These are phyloP conservation scores for Apodemia zela DNA, from an alignment of 2,888 invertebrate genomes.

Conservation along the genomic window DNA sequence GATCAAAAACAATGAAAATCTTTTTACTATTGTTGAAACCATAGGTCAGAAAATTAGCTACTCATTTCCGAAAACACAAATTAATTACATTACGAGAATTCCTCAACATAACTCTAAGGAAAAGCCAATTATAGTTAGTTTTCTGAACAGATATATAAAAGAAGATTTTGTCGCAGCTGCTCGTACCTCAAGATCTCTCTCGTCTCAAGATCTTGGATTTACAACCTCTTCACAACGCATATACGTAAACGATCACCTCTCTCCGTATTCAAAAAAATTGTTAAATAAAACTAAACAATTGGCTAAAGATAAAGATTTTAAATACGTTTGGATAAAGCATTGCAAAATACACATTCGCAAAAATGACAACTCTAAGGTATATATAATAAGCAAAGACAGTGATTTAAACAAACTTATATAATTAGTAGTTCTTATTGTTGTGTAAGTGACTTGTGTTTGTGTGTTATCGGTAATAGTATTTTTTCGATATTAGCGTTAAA, in stretches of 20 bases:
- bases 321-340: conserved; percentile 12
- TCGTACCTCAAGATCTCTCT: neutral
- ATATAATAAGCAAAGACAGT: conserved; percentile 11
- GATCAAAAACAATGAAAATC: neutral
- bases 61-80: neutral
- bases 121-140: conserved; percentile 9
- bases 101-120: neutral
- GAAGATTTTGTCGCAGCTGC: conserved; percentile 15
- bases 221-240: neutral
- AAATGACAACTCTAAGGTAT: conserved; percentile 18
- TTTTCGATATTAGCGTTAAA: neutral
- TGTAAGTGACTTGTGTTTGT: neutral
- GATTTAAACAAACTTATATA: conserved; percentile 1
- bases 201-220: neutral
- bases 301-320: neutral
- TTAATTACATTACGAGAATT: conserved; percentile 6
- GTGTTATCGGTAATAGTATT: neutral
- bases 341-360: conserved; percentile 1
- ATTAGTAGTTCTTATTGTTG: neutral
- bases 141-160: neutral
- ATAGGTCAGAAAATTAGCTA: neutral
- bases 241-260: neutral
- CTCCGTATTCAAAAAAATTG: neutral
- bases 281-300: neutral
- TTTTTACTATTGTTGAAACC: neutral